Conservation (phyloP, 2,888 invertebrate species). For the Embidobia sp. region DNA sequence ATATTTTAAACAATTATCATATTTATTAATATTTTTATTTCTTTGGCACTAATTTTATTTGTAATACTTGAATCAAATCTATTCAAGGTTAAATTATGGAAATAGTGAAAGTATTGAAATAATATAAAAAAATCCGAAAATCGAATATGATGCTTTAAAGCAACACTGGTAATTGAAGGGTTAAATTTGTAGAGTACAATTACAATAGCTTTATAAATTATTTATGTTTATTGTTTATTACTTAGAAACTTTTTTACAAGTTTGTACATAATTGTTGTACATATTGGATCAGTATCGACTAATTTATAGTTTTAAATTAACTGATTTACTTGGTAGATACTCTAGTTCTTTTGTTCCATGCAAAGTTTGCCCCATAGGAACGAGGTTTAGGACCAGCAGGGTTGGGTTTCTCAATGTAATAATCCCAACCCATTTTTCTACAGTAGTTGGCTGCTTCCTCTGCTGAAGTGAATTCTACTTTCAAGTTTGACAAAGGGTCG, state of each 20-base stretch:
- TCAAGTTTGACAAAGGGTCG: conserved; percentile 97
- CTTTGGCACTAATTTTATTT: too few species aligned
- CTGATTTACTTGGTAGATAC: conserved; percentile 93
- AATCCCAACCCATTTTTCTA: conserved; percentile 96
- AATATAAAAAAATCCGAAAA: too few species aligned
- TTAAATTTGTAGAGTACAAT: too few species aligned
- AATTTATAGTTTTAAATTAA: neutral
- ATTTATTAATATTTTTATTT: too few species aligned
- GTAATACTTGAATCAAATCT: too few species aligned
- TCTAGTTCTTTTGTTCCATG: conserved; percentile 98
- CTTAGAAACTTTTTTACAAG: conserved; percentile 41
- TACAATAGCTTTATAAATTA: too few species aligned
- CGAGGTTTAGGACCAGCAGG: conserved; percentile 90
- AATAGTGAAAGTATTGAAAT: too few species aligned
- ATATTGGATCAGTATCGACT: neutral
- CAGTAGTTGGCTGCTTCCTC: conserved; percentile 96
- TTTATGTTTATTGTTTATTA: too few species aligned
- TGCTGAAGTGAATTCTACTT: conserved; percentile 88
- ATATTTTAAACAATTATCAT: too few species aligned
- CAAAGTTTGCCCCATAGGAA: conserved; percentile 96
- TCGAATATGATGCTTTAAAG: too few species aligned
- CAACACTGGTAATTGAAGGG: too few species aligned
- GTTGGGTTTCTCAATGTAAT: conserved; percentile 90
- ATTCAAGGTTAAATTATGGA: too few species aligned
- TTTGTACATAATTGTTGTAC: conserved; percentile 8